phyloP scores from a whole-genome alignment of 2,113 vertebrate genomes.

The Trogon melanurus region DNA sequence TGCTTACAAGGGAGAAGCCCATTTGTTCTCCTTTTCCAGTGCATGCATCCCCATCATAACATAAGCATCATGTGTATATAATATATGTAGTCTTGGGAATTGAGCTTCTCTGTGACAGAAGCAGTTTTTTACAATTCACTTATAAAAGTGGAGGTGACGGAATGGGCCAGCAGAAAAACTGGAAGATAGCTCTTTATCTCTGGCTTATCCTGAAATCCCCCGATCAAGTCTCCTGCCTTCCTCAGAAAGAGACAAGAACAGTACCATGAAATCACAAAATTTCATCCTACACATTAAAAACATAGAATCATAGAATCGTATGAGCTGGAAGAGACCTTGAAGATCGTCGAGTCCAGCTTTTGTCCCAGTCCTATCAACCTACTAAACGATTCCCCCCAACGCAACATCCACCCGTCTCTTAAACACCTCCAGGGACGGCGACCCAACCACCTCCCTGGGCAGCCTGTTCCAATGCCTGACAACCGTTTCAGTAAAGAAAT shows the following conservation, averaged over 20 bases:
- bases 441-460: too few species aligned
- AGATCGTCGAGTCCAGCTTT: too few species aligned
- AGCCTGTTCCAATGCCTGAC: too few species aligned
- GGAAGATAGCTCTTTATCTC: neutral
- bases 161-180: neutral
- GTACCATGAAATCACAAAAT: neutral
- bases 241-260: neutral
- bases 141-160: neutral
- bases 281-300: neutral
- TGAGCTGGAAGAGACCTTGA: too few species aligned
- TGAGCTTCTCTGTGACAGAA: neutral
- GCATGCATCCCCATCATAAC: neutral
- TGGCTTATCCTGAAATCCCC: neutral
- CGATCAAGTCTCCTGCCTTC: neutral
- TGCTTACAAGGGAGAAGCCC: neutral
- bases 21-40: neutral
- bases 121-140: neutral
- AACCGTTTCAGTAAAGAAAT: too few species aligned
- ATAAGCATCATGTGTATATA: neutral
- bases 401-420: too few species aligned
- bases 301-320: neutral
- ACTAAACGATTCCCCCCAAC: too few species aligned
- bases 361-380: too few species aligned
- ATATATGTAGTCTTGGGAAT: neutral
- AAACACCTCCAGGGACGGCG: too few species aligned